Percentiles rank a stretch among this genome's conserved stretches.
Conservation (phyloP, 2,797 vertebrate genomes). For the Botia almorhae region DNA sequence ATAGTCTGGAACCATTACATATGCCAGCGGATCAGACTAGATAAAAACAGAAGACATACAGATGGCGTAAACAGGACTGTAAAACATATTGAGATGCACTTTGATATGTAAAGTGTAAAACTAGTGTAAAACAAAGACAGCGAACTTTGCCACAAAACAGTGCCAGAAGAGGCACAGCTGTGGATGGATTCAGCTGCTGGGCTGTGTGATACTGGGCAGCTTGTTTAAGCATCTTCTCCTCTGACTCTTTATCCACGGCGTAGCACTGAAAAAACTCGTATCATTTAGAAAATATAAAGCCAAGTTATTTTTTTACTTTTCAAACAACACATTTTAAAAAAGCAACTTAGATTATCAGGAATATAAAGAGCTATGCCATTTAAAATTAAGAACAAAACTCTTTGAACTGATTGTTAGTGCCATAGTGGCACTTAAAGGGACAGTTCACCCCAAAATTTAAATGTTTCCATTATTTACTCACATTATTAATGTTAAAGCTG, state of each 20-base stretch:
- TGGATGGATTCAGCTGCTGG: slow-evolving; percentile 71
- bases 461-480: too few species aligned
- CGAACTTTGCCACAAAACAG: slow-evolving; percentile 83
- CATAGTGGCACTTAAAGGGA: too few species aligned
- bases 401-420: too few species aligned
- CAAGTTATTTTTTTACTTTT: too few species aligned
- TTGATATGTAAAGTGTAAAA: neutral
- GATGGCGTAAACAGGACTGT: neutral
- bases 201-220: slow-evolving; percentile 76
- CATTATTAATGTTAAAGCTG: too few species aligned
- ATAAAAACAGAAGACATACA: slow-evolving; percentile 16
- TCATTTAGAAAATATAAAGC: neutral
- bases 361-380: too few species aligned
- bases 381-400: too few species aligned
- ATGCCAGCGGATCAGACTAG: slow-evolving; percentile 82
- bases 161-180: slow-evolving; percentile 75
- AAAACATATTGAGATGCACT: neutral
- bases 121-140: neutral
- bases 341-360: too few species aligned
- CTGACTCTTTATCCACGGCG: slow-evolving; percentile 76
- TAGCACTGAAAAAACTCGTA: slow-evolving; percentile 71
- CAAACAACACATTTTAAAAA: too few species aligned
- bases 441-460: too few species aligned
- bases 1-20: slow-evolving; percentile 82
- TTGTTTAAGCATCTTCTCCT: slow-evolving; percentile 76